Evolutionary conservation across 2,888 invertebrate genomes (phyloP).

Genomic region (Drosophila fulvimacula): DNA sequence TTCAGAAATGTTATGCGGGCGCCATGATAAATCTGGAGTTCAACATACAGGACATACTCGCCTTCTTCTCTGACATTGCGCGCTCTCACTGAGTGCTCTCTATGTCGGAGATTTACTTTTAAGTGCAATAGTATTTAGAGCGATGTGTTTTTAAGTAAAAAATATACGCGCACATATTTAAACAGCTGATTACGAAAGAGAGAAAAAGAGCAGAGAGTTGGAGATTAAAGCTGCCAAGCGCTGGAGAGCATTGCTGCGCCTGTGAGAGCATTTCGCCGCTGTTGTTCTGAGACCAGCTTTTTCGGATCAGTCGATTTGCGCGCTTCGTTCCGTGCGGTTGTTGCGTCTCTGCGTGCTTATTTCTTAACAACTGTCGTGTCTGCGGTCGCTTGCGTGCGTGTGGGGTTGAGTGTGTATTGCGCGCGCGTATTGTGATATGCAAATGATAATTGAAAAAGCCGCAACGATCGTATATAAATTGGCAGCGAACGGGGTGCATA

Average conservation of each 20-base stretch:
- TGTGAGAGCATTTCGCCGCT: conserved; percentile 12
- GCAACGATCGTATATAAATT: conserved; percentile 62
- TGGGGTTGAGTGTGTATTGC: conserved; percentile 5
- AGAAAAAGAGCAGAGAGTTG: conserved; percentile 11
- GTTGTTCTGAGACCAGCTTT: conserved; percentile 54
- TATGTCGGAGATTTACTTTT: conserved; percentile 61
- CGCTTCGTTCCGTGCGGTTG: conserved; percentile 56
- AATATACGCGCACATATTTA: conserved; percentile 65
- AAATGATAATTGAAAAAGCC: conserved; percentile 67
- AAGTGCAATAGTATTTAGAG: conserved; percentile 82
- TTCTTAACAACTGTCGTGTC: conserved; percentile 39
- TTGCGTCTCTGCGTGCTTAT: conserved; percentile 9
- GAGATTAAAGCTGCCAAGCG: not conserved
- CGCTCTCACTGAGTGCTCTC: conserved; percentile 90
- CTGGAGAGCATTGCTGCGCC: conserved; percentile 6
- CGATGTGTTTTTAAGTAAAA: conserved; percentile 45
- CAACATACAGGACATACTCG: conserved; percentile 96
- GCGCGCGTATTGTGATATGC: conserved; percentile 61
- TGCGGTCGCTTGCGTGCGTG: conserved; percentile 26
- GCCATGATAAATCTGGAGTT: conserved; percentile 97
- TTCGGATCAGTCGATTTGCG: conserved; percentile 53
- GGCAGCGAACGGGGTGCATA: conserved; percentile 53
- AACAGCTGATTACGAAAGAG: conserved; percentile 47
- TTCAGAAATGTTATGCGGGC: conserved; percentile 98
- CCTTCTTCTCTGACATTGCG: conserved; percentile 99